Conservation (phyloP, 1,140 invertebrate genomes). For the Chymomyza costata region DNA sequence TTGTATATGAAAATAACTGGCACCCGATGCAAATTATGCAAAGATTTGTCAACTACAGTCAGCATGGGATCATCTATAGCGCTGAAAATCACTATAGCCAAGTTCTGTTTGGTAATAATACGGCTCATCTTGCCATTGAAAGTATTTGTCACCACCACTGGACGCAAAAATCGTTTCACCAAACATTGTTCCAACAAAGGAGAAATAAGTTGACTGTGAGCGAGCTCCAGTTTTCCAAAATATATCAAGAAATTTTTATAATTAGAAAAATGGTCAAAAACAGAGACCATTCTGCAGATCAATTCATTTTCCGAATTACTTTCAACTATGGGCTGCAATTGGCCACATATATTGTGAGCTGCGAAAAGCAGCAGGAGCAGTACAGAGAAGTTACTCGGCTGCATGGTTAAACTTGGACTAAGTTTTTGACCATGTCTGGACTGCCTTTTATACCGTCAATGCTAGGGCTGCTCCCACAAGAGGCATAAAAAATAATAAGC, state of each 20-base stretch:
- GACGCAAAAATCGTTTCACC: background rate
- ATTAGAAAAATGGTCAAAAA: accelerated
- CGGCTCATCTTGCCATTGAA: background rate
- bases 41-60: background rate
- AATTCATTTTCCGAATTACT: background rate
- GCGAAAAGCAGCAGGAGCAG: too few species aligned
- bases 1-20: background rate
- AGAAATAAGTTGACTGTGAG: too few species aligned
- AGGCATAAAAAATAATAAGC: conserved; percentile 56
- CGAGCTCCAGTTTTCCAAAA: background rate
- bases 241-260: background rate
- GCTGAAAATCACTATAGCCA: conserved; percentile 9
- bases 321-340: background rate
- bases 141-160: conserved; percentile 1
- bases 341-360: conserved; percentile 5
- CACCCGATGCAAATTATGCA: background rate
- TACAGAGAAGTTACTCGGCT: too few species aligned
- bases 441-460: conserved; percentile 42
- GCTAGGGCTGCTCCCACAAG: conserved; percentile 22
- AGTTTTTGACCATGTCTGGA: background rate
- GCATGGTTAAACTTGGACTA: conserved; percentile 16
- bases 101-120: background rate
- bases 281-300: background rate
- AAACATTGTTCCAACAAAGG: conserved; percentile 12
- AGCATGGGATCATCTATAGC: conserved; percentile 10